Conservation (phyloP, 2,797 vertebrate genomes). For the Apodemus agrarius region DNA sequence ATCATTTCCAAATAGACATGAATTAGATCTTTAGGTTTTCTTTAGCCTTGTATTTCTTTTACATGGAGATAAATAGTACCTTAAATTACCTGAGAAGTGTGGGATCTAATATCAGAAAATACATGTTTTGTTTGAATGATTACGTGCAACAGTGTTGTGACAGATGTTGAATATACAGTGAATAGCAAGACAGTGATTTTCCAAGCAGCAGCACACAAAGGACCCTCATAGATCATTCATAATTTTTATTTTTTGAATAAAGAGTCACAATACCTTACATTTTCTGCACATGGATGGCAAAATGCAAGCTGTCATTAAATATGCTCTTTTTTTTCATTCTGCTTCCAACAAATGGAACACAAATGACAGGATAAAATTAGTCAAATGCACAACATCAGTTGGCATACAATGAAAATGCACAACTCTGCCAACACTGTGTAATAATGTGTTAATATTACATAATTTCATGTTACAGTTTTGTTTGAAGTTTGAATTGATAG, state of each 20-base stretch:
- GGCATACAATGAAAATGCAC: neutral
- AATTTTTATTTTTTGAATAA: constrained; percentile 61
- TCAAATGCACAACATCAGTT: rapidly evolving
- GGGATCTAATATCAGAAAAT: constrained; percentile 52
- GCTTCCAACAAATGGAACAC: neutral
- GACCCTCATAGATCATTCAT: neutral
- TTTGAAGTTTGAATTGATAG: neutral
- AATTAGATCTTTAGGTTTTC: neutral
- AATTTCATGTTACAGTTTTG: neutral
- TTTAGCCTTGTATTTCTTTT: constrained; percentile 12
- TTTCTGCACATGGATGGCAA: neutral
- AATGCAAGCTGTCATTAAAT: constrained; percentile 16
- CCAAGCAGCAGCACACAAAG: constrained; percentile 23
- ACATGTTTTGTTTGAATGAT: constrained; percentile 23
- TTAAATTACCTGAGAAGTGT: constrained; percentile 33
- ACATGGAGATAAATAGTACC: neutral
- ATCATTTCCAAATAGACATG: neutral
- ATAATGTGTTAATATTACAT: neutral
- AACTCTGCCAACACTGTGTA: neutral
- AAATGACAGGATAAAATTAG: neutral
- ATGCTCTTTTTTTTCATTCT: neutral
- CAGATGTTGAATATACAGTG: constrained; percentile 30
- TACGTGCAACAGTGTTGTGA: constrained; percentile 45
- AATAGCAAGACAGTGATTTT: constrained; percentile 49
- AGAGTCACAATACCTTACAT: constrained; percentile 1